These are phyloP conservation scores for Stegana nigrithorax DNA, from an alignment of 2,888 invertebrate genomes.

Conservation along the genomic window DNA sequence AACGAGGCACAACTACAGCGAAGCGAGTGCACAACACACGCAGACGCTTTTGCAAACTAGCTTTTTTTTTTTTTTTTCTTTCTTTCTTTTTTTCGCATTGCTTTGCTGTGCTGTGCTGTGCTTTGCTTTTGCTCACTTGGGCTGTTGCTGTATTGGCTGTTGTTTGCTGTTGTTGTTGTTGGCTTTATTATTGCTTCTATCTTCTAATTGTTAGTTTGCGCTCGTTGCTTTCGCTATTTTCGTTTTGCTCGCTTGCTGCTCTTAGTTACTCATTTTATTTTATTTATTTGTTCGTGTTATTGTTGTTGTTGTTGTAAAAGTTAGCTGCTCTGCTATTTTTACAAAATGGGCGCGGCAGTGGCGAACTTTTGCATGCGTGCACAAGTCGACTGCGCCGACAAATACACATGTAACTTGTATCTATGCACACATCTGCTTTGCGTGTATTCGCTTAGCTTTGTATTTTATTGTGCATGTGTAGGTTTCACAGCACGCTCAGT, in stretches of 20 bases:
- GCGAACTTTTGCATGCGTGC: slow-evolving; percentile 23
- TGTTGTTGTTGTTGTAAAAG: too few relatives aligned
- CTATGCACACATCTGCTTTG: not conserved
- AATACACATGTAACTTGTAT: not conserved
- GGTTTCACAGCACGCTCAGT: slow-evolving; percentile 23
- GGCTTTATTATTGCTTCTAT: not conserved
- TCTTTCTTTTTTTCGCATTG: slow-evolving; percentile 20
- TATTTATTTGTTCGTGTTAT: not conserved
- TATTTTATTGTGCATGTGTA: slow-evolving; percentile 12
- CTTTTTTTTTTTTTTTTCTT: slow-evolving; percentile 33
- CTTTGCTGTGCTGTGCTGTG: not conserved
- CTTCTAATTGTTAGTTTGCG: slow-evolving; percentile 18
- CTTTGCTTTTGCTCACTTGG: not conserved
- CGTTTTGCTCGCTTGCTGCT: slow-evolving; percentile 13
- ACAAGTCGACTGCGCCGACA: slow-evolving; percentile 18
- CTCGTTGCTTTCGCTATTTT: not conserved
- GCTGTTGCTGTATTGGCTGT: not conserved
- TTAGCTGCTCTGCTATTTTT: slow-evolving; percentile 7
- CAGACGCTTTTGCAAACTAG: slow-evolving; percentile 36
- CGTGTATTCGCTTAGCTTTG: slow-evolving; percentile 9
- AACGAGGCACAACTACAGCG: slow-evolving; percentile 13
- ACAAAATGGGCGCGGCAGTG: slow-evolving; percentile 9
- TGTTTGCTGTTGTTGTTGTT: slow-evolving; percentile 4
- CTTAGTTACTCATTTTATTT: slow-evolving; percentile 13
- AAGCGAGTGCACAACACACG: not conserved